Base-by-base conservation (phyloP, 2,797 vertebrate species). In the Chelon auratus region DNA sequence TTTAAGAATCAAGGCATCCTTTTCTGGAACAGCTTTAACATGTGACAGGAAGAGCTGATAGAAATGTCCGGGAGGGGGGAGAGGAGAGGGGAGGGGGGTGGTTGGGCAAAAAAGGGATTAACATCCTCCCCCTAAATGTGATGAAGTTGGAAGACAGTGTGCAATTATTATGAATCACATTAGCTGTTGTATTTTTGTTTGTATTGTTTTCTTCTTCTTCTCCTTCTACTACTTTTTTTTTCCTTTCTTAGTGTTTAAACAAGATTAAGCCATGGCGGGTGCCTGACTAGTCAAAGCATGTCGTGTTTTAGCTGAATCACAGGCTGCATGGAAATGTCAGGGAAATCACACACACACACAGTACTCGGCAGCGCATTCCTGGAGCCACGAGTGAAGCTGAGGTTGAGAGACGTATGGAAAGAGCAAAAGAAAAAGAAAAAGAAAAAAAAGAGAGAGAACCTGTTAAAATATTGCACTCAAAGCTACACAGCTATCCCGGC, bases 401-500 rank as follows among this genome's bases (percentile, higher is more conserved):
- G 81, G 81, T 64, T 84, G 87, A 81, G 80, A 85, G 87, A 83
- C 56, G 24, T 64, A 59, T 70, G 78, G 85, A 85, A 79, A 82
- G 62, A 77, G 56, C 65, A 51, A 67, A 10, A 61, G 40, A 43
- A 37, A 57, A 59, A 33, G n/a, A 53, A 45, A 20, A 20, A 15
- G 13, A 20, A 51, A 69, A 57, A 24, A 30, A 50, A 83, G 79
- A 88, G 83, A 82, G 76, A 87, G 17, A 82, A 77, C 80, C 88
- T 90, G 92, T 87, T 33, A 88, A 93, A 92, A 93, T 95, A 94
- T 95, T 95, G 94, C 94, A 95, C 94, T 94, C 91, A 80, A 87
- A 94, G 92, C 91, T 91, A 91, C 89, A 85, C 85, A 92, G 91
- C 91, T 69, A 89, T 90, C 87, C 89, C 73, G 68, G 86, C 81